Percentiles rank a stretch among this genome's conserved stretches.
phyloP scores from a whole-genome alignment of 2,888 invertebrate species.

The Blastobasis lacticolella region DNA sequence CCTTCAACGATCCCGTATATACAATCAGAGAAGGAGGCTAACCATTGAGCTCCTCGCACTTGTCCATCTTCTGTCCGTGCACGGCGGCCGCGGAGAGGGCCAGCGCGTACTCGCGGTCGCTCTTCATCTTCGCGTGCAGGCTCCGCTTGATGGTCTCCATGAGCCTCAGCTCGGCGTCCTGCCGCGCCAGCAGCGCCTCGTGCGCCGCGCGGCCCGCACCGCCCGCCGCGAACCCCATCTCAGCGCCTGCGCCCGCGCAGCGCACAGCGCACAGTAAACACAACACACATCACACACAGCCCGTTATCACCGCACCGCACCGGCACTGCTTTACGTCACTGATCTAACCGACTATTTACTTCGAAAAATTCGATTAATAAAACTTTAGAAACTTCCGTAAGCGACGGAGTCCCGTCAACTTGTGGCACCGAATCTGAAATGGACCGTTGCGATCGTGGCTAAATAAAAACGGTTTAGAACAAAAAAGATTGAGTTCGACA shows the following conservation, averaged over 20 bases:
- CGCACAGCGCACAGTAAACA: conserved; percentile 35
- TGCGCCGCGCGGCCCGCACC: conserved; percentile 92
- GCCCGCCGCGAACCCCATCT: conserved; percentile 90
- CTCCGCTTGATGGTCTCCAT: conserved; percentile 94
- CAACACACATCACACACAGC: conserved; percentile 54
- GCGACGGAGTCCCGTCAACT: too few relatives aligned
- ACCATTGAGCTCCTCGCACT: conserved; percentile 81
- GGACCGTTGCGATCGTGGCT: conserved; percentile 19
- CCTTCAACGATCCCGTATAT: too few relatives aligned
- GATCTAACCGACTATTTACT: conserved; percentile 6
- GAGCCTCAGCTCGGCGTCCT: conserved; percentile 93
- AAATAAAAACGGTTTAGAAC: conserved; percentile 31
- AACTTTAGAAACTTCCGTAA: conserved; percentile 9
- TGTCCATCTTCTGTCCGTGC: conserved; percentile 89
- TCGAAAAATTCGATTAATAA: conserved; percentile 24
- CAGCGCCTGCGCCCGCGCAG: conserved; percentile 26
- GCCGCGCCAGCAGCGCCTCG: conserved; percentile 90
- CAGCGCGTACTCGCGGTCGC: conserved; percentile 92
- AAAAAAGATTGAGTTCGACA: conserved; percentile 34
- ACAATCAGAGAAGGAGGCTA: conserved; percentile 21
- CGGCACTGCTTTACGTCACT: conserved; percentile 35
- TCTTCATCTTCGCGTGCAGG: conserved; percentile 89
- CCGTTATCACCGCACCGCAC: conserved; percentile 52
- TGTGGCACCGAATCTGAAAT: too few relatives aligned
- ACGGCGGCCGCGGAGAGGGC: conserved; percentile 86